phyloP scores from a whole-genome alignment of 2,797 vertebrate species.

The Danio aesculapii region DNA sequence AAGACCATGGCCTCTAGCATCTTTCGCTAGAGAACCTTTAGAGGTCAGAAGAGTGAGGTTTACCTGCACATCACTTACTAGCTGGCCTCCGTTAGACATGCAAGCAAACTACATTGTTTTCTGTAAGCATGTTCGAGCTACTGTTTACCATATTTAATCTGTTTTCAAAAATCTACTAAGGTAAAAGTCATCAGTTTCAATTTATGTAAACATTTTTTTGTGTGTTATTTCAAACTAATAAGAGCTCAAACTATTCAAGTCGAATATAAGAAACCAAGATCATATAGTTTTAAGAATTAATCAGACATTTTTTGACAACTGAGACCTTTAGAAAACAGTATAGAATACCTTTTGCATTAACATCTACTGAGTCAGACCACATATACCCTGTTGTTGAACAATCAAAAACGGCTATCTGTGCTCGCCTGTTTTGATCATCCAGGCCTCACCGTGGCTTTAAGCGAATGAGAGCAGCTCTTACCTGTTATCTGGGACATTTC shows the following conservation, averaged over 20 bases:
- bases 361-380: background rate
- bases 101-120: too few relatives aligned
- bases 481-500: conserved; percentile 98
- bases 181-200: too few relatives aligned
- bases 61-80: too few relatives aligned
- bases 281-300: background rate
- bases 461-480: conserved; percentile 61
- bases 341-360: background rate
- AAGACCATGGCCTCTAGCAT: too few relatives aligned
- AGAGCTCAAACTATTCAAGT: background rate
- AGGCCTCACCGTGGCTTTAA: conserved; percentile 33
- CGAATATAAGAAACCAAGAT: too few relatives aligned
- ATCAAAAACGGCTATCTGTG: conserved; percentile 11
- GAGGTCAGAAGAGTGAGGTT: too few relatives aligned
- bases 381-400: background rate
- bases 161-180: too few relatives aligned
- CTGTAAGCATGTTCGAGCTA: too few relatives aligned
- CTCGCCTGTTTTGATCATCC: conserved; percentile 35
- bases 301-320: background rate
- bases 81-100: too few relatives aligned
- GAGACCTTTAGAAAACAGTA: background rate
- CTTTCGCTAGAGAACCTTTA: too few relatives aligned
- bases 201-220: background rate
- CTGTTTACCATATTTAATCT: too few relatives aligned
- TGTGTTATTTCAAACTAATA: background rate